These are phyloP conservation scores for Brachyptera risi DNA, from an alignment of 2,888 invertebrate genomes.

Conservation along the genomic window DNA sequence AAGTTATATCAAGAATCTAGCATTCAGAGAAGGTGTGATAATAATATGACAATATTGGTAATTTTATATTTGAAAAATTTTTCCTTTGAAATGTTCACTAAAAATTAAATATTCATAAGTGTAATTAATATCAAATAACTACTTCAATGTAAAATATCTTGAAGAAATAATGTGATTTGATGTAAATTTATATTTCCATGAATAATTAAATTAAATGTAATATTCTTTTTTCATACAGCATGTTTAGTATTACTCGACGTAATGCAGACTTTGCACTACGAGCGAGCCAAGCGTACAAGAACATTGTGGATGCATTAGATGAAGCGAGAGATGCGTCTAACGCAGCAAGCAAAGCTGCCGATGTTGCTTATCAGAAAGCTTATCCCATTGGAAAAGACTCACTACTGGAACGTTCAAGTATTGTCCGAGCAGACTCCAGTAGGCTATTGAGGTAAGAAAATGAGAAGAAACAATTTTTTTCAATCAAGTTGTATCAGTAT, in stretches of 20 bases:
- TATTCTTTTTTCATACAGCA: conserved; percentile 42
- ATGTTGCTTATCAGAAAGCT: conserved; percentile 43
- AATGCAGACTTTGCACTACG: conserved; percentile 59
- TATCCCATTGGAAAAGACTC: conserved; percentile 43
- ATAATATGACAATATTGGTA: no score
- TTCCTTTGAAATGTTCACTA: no score
- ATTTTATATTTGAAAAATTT: no score
- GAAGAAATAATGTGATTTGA: no score
- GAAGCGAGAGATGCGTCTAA: conserved; percentile 60
- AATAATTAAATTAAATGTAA: neutral
- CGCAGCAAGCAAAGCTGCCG: conserved; percentile 54
- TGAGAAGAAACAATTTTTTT: no score
- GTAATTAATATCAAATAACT: no score
- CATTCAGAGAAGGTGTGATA: no score
- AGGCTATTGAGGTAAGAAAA: no score
- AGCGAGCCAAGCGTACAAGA: conserved; percentile 63
- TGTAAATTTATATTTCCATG: neutral
- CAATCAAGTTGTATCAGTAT: no score
- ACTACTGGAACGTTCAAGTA: conserved; percentile 50
- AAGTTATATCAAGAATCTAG: no score
- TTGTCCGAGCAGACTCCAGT: conserved; percentile 52
- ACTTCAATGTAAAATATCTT: no score
- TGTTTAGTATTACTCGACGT: conserved; percentile 59
- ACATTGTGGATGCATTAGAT: conserved; percentile 67
- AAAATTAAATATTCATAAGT: no score